Percentiles rank a stretch among this genome's conserved stretches.
These are phyloP conservation scores for Gymnocypris eckloni DNA, from an alignment of 2,797 vertebrate genomes.

Conservation along the genomic window DNA sequence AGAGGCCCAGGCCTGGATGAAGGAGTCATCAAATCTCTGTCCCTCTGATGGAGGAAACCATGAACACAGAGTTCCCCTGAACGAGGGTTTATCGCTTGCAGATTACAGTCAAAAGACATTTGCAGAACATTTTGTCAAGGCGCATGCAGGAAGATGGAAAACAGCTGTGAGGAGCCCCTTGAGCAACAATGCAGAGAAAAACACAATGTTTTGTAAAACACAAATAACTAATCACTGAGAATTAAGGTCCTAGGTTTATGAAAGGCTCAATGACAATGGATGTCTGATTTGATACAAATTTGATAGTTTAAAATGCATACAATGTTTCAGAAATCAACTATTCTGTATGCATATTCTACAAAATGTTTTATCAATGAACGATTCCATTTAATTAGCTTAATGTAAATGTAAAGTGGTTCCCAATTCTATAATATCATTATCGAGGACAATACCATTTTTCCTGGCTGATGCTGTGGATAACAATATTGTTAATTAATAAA, in stretches of 20 bases:
- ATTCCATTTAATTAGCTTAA: background rate
- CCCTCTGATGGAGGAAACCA: slow-evolving; percentile 24
- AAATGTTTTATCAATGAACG: background rate
- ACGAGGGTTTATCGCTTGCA: slow-evolving; percentile 19
- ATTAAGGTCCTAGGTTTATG: background rate
- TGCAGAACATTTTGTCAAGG: slow-evolving; percentile 37
- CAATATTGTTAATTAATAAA: background rate
- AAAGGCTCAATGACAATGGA: background rate
- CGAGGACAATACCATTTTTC: background rate
- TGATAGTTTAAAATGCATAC: background rate
- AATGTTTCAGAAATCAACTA: background rate
- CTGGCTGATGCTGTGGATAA: background rate
- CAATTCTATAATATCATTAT: no score
- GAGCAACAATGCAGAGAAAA: background rate
- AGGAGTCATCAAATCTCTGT: slow-evolving; percentile 30
- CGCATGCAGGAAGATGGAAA: slow-evolving; percentile 23
- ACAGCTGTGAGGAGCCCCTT: slow-evolving; percentile 11
- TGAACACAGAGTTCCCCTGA: slow-evolving; percentile 11
- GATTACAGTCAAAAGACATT: slow-evolving; percentile 40
- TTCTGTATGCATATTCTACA: background rate
- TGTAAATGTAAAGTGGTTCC: background rate
- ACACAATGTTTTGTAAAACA: background rate
- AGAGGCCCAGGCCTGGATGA: slow-evolving; percentile 32
- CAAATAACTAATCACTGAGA: background rate
- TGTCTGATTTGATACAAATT: background rate